These are phyloP conservation scores for Zelleria hepariella DNA, from an alignment of 2,888 invertebrate species.

Conservation along the genomic window DNA sequence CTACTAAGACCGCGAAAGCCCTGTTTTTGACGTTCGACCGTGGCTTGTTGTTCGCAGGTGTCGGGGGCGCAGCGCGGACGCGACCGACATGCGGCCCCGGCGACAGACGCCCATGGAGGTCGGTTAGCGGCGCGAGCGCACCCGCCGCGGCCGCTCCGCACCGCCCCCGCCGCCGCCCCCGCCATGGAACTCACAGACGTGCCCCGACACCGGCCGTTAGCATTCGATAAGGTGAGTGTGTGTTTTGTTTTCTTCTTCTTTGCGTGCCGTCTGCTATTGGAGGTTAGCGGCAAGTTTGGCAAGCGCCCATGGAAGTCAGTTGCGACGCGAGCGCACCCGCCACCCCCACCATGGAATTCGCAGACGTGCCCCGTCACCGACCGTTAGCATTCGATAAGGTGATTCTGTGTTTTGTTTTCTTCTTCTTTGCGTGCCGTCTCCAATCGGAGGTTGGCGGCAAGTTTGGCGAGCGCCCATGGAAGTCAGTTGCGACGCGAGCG, in stretches of 20 bases:
- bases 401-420: constrained; percentile 19
- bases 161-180: constrained; percentile 77
- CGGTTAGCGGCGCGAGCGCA: constrained; percentile 77
- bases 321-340: too few relatives aligned
- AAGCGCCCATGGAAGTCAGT: too few relatives aligned
- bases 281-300: too few relatives aligned
- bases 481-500: constrained; percentile 79
- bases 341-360: too few relatives aligned
- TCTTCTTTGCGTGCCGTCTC: too few relatives aligned
- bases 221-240: constrained; percentile 79
- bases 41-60: constrained; percentile 63
- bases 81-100: constrained; percentile 86
- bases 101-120: constrained; percentile 89
- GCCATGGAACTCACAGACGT: constrained; percentile 72
- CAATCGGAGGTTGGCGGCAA: too few relatives aligned
- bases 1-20: too few relatives aligned
- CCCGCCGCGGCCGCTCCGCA: constrained; percentile 76
- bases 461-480: constrained; percentile 88
- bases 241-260: not conserved
- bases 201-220: constrained; percentile 76
- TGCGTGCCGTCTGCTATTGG: too few relatives aligned
- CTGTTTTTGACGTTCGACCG: too few relatives aligned
- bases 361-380: constrained; percentile 71
- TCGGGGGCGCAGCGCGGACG: constrained; percentile 85
- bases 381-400: constrained; percentile 85